Conservation (phyloP, 2,797 vertebrate species). For the Halcyon badia region DNA sequence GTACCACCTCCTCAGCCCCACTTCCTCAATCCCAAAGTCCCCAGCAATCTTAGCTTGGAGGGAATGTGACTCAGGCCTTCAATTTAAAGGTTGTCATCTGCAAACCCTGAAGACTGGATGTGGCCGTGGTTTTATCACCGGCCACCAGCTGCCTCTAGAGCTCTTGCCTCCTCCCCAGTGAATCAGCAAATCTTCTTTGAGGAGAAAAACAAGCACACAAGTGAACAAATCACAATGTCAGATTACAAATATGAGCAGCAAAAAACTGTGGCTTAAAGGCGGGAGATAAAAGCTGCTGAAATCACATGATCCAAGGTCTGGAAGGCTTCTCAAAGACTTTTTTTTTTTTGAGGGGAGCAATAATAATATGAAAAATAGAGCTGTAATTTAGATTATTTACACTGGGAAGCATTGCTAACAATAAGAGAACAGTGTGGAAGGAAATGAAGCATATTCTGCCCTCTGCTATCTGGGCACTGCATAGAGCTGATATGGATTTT, state of each 20-base stretch:
- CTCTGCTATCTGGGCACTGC: background rate
- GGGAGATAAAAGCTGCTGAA: conserved; percentile 54
- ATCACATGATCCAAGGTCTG: background rate
- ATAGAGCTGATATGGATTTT: background rate
- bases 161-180: conserved; percentile 72
- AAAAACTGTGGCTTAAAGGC: background rate
- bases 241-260: conserved; percentile 73
- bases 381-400: background rate
- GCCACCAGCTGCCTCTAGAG: conserved; percentile 68
- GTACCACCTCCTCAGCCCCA: background rate
- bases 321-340: background rate
- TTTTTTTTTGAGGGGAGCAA: background rate
- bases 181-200: conserved; percentile 80
- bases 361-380: background rate
- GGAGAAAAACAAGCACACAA: conserved; percentile 66
- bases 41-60: conserved; percentile 67
- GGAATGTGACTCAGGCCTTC: conserved; percentile 47
- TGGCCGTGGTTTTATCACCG: conserved; percentile 71
- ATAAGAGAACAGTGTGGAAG: background rate
- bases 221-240: conserved; percentile 83
- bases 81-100: conserved; percentile 26
- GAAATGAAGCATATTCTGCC: conserved; percentile 5
- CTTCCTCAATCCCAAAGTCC: conserved; percentile 26
- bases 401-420: background rate
- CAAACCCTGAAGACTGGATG: conserved; percentile 38